Conservation (phyloP, 2,888 invertebrate genomes). For the Drosophila nr. perissopoda region DNA sequence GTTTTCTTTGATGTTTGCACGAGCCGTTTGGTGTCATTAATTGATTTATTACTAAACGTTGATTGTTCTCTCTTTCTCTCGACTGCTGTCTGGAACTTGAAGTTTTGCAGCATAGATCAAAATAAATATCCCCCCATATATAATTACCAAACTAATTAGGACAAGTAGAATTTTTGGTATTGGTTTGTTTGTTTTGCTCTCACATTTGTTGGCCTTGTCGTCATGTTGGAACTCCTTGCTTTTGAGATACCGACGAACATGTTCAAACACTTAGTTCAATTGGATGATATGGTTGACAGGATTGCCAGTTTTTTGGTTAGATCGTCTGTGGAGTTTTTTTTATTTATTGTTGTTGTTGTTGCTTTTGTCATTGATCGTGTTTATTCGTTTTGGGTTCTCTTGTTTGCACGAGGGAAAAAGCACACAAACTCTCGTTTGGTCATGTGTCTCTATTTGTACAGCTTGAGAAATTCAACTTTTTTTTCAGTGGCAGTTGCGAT, state of each 20-base stretch:
- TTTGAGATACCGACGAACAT: constrained; percentile 46
- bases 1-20: constrained; percentile 78
- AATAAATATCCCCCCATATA: neutral
- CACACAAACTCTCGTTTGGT: constrained; percentile 55
- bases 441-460: constrained; percentile 65
- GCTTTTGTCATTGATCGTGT: constrained; percentile 18
- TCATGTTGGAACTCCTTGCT: constrained; percentile 21
- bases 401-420: constrained; percentile 56
- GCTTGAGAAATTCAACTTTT: constrained; percentile 63
- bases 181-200: constrained; percentile 52
- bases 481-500: constrained; percentile 30
- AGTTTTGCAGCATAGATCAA: neutral
- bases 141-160: constrained; percentile 57
- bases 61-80: constrained; percentile 34
- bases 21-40: constrained; percentile 65
- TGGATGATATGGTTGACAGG: constrained; percentile 17
- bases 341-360: neutral
- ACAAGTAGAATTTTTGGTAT: constrained; percentile 54
- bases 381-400: constrained; percentile 51
- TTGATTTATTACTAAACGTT: constrained; percentile 72
- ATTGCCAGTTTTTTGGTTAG: constrained; percentile 26
- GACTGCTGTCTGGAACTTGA: constrained; percentile 19
- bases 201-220: constrained; percentile 33
- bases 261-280: constrained; percentile 48
- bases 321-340: constrained; percentile 10